phyloP scores from a whole-genome alignment of 1,140 invertebrate genomes.

The Physella acuta region DNA sequence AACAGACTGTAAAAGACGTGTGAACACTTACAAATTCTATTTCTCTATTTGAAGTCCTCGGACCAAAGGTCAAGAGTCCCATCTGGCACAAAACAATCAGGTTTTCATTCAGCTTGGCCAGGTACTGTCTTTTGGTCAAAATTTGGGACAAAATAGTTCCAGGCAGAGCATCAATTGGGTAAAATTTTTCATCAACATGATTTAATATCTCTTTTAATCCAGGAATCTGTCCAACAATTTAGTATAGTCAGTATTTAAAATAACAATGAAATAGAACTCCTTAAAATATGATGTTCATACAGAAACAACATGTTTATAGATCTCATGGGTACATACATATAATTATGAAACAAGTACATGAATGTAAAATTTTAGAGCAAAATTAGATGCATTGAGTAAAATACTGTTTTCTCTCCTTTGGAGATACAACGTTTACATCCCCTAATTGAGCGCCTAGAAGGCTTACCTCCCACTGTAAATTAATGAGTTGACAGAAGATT shows the following conservation, averaged over 20 bases:
- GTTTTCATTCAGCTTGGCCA: conserved; percentile 67
- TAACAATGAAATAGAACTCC: too few relatives aligned
- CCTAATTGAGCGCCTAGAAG: too few relatives aligned
- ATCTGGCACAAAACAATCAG: conserved; percentile 67
- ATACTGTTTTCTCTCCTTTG: too few relatives aligned
- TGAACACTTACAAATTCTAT: conserved; percentile 67
- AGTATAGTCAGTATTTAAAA: too few relatives aligned
- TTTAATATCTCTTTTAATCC: conserved; percentile 67
- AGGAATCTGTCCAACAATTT: conserved; percentile 42
- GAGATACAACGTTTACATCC: too few relatives aligned
- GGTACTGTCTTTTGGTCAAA: conserved; percentile 67
- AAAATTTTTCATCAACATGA: conserved; percentile 72
- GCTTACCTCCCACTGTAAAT: conserved; percentile 65
- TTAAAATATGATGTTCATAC: too few relatives aligned
- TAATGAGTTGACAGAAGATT: conserved; percentile 71
- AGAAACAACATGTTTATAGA: too few relatives aligned
- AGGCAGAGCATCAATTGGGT: conserved; percentile 65
- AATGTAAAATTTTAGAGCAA: too few relatives aligned
- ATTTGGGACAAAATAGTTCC: conserved; percentile 62
- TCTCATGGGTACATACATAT: too few relatives aligned
- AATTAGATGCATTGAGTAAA: too few relatives aligned
- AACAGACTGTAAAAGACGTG: too few relatives aligned
- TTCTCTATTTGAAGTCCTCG: conserved; percentile 66
- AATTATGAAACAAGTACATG: too few relatives aligned
- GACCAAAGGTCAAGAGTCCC: conserved; percentile 74